These are phyloP conservation scores for Oryzias dopingdopingensis DNA, from an alignment of 2,797 vertebrate genomes.

Conservation along the genomic window DNA sequence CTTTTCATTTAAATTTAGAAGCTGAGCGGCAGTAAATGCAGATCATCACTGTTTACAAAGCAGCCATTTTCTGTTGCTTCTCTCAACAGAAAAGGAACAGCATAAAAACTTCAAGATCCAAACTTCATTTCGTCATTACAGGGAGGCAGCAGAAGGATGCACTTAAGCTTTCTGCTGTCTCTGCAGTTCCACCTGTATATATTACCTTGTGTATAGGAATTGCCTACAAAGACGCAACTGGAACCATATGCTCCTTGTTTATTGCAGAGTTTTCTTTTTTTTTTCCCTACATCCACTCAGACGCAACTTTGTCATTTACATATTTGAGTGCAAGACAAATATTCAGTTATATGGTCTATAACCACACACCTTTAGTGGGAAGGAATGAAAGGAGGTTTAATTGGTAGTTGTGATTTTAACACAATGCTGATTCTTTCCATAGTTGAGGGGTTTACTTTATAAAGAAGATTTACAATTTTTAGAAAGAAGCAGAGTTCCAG, in stretches of 20 bases:
- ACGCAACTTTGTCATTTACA: conserved; percentile 67
- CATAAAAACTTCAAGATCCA: conserved; percentile 39
- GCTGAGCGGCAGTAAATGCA: conserved; percentile 7
- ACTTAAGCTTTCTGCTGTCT: conserved; percentile 68
- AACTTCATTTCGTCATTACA: conserved; percentile 68
- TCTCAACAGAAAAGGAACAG: conserved; percentile 18
- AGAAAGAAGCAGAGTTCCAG: conserved; percentile 1
- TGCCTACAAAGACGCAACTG: conserved; percentile 69
- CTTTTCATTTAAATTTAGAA: conserved; percentile 25
- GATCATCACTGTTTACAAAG: conserved; percentile 27
- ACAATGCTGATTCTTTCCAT: too few species aligned
- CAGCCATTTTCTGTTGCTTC: conserved; percentile 8
- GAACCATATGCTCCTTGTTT: conserved; percentile 75
- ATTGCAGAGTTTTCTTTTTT: conserved; percentile 41
- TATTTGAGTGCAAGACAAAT: conserved; percentile 65
- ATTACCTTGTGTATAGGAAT: conserved; percentile 68
- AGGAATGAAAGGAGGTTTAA: not conserved
- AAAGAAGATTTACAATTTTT: conserved; percentile 5
- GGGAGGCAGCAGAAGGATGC: conserved; percentile 62
- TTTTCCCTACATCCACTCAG: conserved; percentile 45
- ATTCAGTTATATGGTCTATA: conserved; percentile 44
- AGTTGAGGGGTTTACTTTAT: not conserved
- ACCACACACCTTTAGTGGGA: conserved; percentile 3
- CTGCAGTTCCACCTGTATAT: conserved; percentile 70
- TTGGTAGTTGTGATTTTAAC: too few species aligned